Conservation (phyloP, 2,797 vertebrate genomes). For the Diceros bicornis region DNA sequence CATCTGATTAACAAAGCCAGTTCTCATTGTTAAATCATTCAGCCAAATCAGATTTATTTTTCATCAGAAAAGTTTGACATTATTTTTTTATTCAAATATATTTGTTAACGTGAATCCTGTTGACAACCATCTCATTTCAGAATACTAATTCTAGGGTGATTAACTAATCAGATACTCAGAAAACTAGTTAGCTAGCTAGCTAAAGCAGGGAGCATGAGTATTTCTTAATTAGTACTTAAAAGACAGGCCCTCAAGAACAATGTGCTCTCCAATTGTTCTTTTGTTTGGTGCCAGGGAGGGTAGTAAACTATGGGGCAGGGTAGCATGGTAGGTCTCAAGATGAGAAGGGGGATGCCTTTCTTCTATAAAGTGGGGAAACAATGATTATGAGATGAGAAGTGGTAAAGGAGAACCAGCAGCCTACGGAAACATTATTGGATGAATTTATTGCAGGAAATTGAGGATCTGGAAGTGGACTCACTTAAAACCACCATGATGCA, state of each 20-base stretch:
- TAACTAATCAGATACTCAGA: background rate
- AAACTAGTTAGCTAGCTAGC: background rate
- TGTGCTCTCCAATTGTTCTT: background rate
- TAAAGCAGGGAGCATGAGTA: background rate
- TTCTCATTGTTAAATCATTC: background rate
- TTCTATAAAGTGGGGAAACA: background rate
- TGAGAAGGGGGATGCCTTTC: background rate
- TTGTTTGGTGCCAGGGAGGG: background rate
- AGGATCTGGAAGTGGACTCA: background rate
- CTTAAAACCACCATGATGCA: background rate
- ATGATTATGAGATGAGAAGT: background rate
- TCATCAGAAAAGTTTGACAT: constrained; percentile 6
- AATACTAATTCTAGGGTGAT: background rate
- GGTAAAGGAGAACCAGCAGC: background rate
- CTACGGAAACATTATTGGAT: background rate
- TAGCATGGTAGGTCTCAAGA: background rate
- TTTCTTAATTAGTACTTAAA: constrained; percentile 17
- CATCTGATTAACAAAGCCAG: constrained; percentile 20
- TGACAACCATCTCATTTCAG: background rate
- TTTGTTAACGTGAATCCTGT: background rate
- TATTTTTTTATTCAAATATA: constrained; percentile 7
- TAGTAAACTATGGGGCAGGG: background rate
- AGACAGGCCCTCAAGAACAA: background rate
- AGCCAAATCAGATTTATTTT: background rate
- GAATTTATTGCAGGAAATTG: background rate